Evolutionary conservation across 2,888 invertebrate genomes (phyloP), one percentile per base, ranked within the genome.

Genomic region (Eristalis intricaria): DNA sequence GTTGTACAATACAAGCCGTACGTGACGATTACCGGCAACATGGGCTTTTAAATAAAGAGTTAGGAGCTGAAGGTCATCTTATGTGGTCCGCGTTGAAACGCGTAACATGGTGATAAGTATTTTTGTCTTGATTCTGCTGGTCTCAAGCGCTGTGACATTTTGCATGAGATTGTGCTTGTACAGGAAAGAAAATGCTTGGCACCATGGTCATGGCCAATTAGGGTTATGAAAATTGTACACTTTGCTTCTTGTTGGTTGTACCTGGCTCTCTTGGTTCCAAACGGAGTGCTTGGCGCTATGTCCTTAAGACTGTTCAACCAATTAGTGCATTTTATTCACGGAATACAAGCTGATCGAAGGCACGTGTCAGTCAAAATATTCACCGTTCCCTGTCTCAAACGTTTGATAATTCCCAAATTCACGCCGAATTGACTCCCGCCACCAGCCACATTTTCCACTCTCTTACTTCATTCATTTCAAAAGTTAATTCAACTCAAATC

Each of bases 1-100:
- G 87, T 87, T 87, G 87, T 50, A 50, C 50, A 50, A 50, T 87
- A 84, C 87, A 87, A 84, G 65, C 76, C 76, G 84, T 83, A 87
- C 87, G 87, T 87, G 87, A 87, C 84, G 84, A 87, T 87, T 84
- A 87, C 87, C 58, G 71, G 70, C 56, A 80, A 87, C 87, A 87
- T 87, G 84, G 75, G 50, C 84, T 76, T 84, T 80, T 40, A 76
- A 83, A 76, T 83, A 75, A 75, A 87, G 83, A 80, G 76, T 73
- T 80, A 69, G 76, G 79, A 76, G 73, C 60, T 87, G 87, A 87
- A 87, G 87, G 87, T 87, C 87, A 87, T 80, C 76, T 79, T 50
- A 80, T 83, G 84, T 87, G 80, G 84, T 83, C 84, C 64, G 35
- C 58, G 32, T 56, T 35, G 58, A 40, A 5, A 43, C 85, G 70